Evolutionary conservation across 2,113 vertebrate genomes (phyloP), one percentile per base, ranked within the genome.

Genomic region (Megalops atlanticus): DNA sequence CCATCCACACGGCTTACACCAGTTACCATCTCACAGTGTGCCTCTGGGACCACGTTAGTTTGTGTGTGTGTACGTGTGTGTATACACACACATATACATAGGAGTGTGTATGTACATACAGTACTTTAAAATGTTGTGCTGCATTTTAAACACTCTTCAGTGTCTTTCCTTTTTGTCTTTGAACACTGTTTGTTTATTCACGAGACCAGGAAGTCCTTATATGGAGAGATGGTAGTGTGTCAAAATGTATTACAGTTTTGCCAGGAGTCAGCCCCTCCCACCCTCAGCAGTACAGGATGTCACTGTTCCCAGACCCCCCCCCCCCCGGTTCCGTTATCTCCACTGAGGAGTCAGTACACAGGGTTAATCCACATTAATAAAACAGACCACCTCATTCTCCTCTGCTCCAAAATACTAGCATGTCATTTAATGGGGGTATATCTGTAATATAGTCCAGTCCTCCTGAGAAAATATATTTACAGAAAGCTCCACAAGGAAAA

Each of bases 381-480:
- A 71, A 3, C 35, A 36, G 18, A 38, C 14, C 69, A 1, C 6
- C 35, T 38, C 35, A 71, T 71, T 71, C 15, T 2, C 69, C 18
- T 18, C 16, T 38, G 35, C 33, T 36, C 12, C 16, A 11, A 18
- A 21, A 71, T 36, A 71, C 31, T 71, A 33, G 69, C 69, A 71
- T 71, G 69, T 38, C 12, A 12, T 71, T 71, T 71, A 71, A 71
- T 71, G 12, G 69, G 21, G 14, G 69, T 71, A 71, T 33, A 71
- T 38, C 36, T 71, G 35, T 71, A n/a, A n/a, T n/a, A n/a, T n/a
- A n/a, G n/a, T n/a, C n/a, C n/a, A n/a, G n/a, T n/a, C n/a, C n/a
- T n/a, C n/a, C n/a, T n/a, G n/a, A n/a, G n/a, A n/a, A n/a, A n/a
- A n/a, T n/a, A n/a, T n/a, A n/a, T n/a, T n/a, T n/a, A n/a, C n/a